Base-by-base conservation (phyloP, 2,113 vertebrate genomes). In the Myanophis thanlyinensis region DNA sequence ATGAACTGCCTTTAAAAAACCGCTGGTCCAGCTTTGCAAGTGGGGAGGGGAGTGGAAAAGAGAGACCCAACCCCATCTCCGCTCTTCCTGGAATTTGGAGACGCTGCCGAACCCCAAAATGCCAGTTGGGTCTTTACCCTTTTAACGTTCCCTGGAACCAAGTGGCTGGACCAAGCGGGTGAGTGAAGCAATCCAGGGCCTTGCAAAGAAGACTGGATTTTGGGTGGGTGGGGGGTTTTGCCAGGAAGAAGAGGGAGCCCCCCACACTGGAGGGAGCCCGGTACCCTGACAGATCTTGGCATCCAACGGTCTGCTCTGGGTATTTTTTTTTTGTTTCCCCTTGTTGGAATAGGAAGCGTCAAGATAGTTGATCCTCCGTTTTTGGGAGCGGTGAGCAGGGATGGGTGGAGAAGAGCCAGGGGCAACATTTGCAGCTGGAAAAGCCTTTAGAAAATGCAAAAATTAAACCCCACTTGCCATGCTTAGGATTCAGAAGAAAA, bases 311-410 rank as follows among this genome's bases (percentile, higher is more conserved):
- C n/a, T 2, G 1, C 1, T 27, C 56, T 30, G 9, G n/a, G n/a
- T n/a, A 62, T 62, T 62, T 12, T 27, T 54, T 6, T 7, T 6
- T 6, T 2, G n/a, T n/a, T n/a, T 7, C 53, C n/a, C 4, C 5
- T 1, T 0, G 0, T 80, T 40, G 13, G 15, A 18, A 35, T 2
- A 6, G n/a, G 15, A 35, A 40, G 6, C 0, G 0, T 40, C 67
- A 1, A 35, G 35, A 20, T 20, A 20, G 15, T 67, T 12, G 4
- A 67, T 67, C 30, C 15, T n/a, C 53, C 5, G 1, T 15, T 73
- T 73, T 40, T 18, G 2, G n/a, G 67, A 35, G 67, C 0, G 15
- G 67, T 2, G 1, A 13, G 62, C 27, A n/a, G 30, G 5, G 12
- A 62, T 30, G n/a, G 15, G 5, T 13, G 30, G 27, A 67, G 30